Base-by-base conservation (phyloP, 2,797 vertebrate species). In the Adrianichthys oophorus region DNA sequence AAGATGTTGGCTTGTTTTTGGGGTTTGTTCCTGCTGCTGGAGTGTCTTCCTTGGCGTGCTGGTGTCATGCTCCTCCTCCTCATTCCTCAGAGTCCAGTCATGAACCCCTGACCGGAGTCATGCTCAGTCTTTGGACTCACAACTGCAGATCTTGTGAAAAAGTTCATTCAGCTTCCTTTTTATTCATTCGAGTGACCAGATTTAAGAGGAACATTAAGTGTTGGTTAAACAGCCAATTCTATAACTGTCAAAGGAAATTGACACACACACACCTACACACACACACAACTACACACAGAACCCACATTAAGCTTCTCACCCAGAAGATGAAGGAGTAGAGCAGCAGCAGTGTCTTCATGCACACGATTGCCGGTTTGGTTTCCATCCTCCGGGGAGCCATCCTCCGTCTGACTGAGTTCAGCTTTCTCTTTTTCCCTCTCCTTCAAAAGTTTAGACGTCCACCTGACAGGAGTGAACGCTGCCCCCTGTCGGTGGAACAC, bases 311-410 rank as follows among this genome's bases (percentile, higher is more conserved):
- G 13, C 46, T 42, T 48, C 94, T 95, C 85, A 98, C 96, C 96
- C 96, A 98, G 87, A 98, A 98, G 83, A 98, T 84, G 90, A 97
- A 94, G 80, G 94, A 96, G 91, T 98, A 98, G 87, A 96, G 89
- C 85, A 98, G 94, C 68, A 98, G 95, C 70, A 98, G 94, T 65
- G 90, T 94, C 89, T 97, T 97, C 79, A 98, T 91, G 87, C 95
- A 96, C 84, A 94, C 94, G 91, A 97, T 96, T 84, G 95, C 90
- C 67, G 96, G 96, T 92, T 96, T 96, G 80, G 95, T 98, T 90
- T 96, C 95, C 94, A 98, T 96, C 92, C 95, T 95, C 88, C 95
- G 94, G 68, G 92, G 94, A 94, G 96, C 93, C 95, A 97, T 97
- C 1, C 18, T 69, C 53, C 16, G 1, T 18, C 56, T 15, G 57